Conservation (phyloP, 2,797 vertebrate species). For the Discoglossus pictus region DNA sequence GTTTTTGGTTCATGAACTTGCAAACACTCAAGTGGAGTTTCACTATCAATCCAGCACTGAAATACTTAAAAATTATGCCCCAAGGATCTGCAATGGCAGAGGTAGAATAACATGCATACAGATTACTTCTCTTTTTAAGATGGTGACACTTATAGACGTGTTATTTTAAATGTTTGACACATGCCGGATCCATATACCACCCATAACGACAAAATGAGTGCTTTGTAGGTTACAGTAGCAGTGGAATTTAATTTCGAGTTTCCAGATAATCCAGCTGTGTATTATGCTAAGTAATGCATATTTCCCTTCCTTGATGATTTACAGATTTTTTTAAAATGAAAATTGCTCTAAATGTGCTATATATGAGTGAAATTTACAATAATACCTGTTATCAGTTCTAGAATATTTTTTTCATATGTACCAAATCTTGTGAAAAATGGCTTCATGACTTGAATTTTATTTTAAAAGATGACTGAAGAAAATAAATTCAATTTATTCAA, state of each 20-base stretch:
- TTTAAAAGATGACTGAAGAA: too few relatives aligned
- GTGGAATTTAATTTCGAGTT: neutral
- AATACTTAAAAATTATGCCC: slow-evolving; percentile 30
- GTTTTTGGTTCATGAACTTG: slow-evolving; percentile 35
- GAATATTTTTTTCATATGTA: too few relatives aligned
- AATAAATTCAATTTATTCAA: too few relatives aligned
- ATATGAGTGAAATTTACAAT: too few relatives aligned
- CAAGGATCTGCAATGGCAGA: slow-evolving; percentile 6
- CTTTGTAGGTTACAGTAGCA: neutral
- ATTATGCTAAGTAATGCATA: neutral
- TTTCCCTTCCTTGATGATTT: too few relatives aligned
- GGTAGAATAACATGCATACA: neutral
- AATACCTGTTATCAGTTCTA: too few relatives aligned
- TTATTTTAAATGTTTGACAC: neutral
- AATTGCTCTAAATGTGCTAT: too few relatives aligned
- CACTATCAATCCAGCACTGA: slow-evolving; percentile 5
- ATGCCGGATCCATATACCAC: neutral
- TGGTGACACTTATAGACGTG: neutral
- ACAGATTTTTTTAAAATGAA: too few relatives aligned
- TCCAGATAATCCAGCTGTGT: neutral
- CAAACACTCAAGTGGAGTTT: slow-evolving; percentile 39
- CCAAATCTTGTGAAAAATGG: too few relatives aligned
- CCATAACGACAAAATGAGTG: neutral
- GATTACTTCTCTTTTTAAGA: neutral
- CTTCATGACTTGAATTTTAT: too few relatives aligned